A percentile compares a stretch with the other conserved stretches of the same genome.
phyloP scores from a whole-genome alignment of 2,113 vertebrate genomes.

The Cromileptes altivelis region DNA sequence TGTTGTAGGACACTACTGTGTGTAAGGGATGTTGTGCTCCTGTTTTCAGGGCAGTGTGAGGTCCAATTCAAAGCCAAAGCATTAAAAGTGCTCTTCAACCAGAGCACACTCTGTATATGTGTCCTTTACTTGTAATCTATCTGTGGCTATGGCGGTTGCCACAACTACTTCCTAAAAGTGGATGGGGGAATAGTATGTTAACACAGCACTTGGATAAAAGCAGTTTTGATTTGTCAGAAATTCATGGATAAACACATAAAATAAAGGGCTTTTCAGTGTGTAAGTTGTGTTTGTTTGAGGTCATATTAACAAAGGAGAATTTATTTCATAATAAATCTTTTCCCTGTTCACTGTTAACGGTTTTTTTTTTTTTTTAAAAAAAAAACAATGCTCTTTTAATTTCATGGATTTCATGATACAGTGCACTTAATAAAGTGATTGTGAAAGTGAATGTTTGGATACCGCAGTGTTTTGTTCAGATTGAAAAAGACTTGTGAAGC shows the following conservation, averaged over 20 bases:
- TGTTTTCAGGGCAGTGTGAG: slow-evolving; percentile 26
- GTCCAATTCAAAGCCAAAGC: slow-evolving; percentile 64
- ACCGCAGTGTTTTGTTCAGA: neutral
- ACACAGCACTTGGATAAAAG: slow-evolving; percentile 11
- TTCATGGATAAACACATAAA: neutral
- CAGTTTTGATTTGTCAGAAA: slow-evolving; percentile 28
- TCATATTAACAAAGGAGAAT: neutral
- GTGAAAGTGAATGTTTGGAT: slow-evolving; percentile 18
- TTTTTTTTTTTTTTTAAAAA: neutral
- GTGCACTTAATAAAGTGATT: slow-evolving; percentile 66
- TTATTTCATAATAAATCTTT: slow-evolving; percentile 14
- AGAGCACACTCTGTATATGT: slow-evolving; percentile 17
- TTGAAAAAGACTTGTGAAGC: neutral
- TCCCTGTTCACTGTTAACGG: neutral
- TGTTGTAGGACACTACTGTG: slow-evolving; percentile 1
- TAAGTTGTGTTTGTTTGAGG: slow-evolving; percentile 23
- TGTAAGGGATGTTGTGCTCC: slow-evolving; percentile 4
- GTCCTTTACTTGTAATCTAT: slow-evolving; percentile 21
- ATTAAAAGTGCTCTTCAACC: slow-evolving; percentile 36
- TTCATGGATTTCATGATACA: slow-evolving; percentile 9
- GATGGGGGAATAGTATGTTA: slow-evolving; percentile 14
- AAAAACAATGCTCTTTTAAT: neutral
- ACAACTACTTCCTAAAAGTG: neutral
- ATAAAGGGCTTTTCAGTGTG: slow-evolving; percentile 23
- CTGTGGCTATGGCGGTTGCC: neutral